A percentile compares a stretch with the other conserved stretches of the same genome.
These are phyloP conservation scores for Nemotelus pantherinus DNA, from an alignment of 2,888 invertebrate species.

Conservation along the genomic window DNA sequence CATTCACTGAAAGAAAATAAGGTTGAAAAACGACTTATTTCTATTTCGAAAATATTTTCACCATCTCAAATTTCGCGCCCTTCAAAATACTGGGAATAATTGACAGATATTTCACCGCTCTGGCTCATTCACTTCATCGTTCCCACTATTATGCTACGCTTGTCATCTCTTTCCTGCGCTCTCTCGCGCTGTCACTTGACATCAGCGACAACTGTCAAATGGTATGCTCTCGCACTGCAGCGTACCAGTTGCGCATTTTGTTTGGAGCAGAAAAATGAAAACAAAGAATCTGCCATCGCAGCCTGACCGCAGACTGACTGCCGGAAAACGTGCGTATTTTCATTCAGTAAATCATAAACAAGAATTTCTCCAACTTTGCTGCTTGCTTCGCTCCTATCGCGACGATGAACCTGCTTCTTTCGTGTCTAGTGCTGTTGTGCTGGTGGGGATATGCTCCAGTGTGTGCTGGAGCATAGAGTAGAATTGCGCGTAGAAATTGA, in stretches of 20 bases:
- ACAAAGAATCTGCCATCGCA: slow-evolving; percentile 36
- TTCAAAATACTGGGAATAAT: no score
- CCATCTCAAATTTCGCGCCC: no score
- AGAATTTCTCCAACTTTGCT: slow-evolving; percentile 30
- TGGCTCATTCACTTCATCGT: not conserved
- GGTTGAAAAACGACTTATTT: no score
- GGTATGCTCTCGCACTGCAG: slow-evolving; percentile 32
- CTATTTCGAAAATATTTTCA: no score
- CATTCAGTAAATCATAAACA: slow-evolving; percentile 44
- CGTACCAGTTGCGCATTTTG: slow-evolving; percentile 44
- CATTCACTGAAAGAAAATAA: no score
- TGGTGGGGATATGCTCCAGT: not conserved
- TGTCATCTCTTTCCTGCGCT: not conserved
- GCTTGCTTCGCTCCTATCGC: no score
- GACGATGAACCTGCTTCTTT: not conserved
- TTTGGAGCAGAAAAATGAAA: slow-evolving; percentile 33
- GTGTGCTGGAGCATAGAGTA: not conserved
- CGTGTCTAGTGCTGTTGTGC: not conserved
- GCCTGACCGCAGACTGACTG: slow-evolving; percentile 31
- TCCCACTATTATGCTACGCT: slow-evolving; percentile 6
- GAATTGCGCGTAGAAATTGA: slow-evolving; percentile 24
- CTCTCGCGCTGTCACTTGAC: slow-evolving; percentile 12
- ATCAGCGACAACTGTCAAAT: slow-evolving; percentile 14
- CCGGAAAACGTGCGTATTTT: slow-evolving; percentile 39
- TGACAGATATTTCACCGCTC: no score